Evolutionary conservation across 2,888 invertebrate species (phyloP), one percentile per base, ranked within the genome.

Genomic region (Ectemnius cavifrons): DNA sequence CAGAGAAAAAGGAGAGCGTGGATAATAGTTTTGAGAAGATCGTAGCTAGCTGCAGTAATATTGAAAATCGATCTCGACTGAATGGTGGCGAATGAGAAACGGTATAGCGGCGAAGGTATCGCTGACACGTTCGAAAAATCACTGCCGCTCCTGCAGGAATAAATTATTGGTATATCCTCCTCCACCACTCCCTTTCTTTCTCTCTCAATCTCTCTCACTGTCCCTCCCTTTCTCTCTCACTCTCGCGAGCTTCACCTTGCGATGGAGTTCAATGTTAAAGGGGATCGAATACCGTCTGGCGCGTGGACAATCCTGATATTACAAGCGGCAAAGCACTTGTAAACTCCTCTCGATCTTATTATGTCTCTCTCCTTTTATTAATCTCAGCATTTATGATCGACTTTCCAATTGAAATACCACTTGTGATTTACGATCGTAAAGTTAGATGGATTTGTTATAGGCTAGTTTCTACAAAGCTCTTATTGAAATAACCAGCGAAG

Each of bases 61-160:
- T 66, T 13, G 47, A 45, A 23, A 47, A 47, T 58, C 63, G 68
- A 63, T 57, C 46, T 63, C 23, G 11, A n/a, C 23, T 14, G n/a
- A 37, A 45, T 4, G n/a, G 71, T 11, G 64, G 11, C 45, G 60
- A 46, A 63, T 72, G 59, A 73, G 64, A 68, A 74, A 67, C 63
- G 66, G 18, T 49, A 45, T 28, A 60, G 46, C 60, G 71, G 69
- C 69, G 77, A 80, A 80, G 67, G 77, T 77, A 77, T 70, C 64
- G 79, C 74, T 72, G 77, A 80, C 75, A 80, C 75, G 80, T 63
- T 75, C 52, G 77, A 80, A 72, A 80, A 80, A 77, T 79, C 71
- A 62, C 79, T 80, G 67, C 65, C 75, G 77, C 71, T 67, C 46
- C 71, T 60, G 60, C 28, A 56, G 58, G 77, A 77, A 80, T 80